Evolutionary conservation across 2,888 invertebrate genomes (phyloP).

Genomic region (Pherbina coryleti): DNA sequence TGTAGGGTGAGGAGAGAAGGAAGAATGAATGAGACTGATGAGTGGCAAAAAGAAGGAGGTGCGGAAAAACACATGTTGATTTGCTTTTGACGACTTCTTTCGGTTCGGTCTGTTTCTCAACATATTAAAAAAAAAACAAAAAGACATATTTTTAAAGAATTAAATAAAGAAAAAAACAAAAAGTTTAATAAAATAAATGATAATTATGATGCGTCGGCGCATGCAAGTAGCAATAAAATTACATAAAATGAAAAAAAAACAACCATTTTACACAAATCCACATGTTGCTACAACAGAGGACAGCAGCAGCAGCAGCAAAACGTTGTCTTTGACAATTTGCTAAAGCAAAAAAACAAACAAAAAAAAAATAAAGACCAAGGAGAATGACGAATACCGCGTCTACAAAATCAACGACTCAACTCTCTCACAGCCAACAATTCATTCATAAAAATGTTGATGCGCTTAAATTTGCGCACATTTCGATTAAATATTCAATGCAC

Average conservation of each 20-base stretch:
- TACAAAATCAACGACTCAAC: background rate
- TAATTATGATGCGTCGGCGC: conserved; percentile 25
- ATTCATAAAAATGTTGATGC: conserved; percentile 36
- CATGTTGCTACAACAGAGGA: conserved; percentile 13
- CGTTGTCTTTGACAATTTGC: background rate
- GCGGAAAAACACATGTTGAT: conserved; percentile 33
- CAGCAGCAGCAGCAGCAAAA: background rate
- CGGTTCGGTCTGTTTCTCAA: background rate
- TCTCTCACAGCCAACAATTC: conserved; percentile 15
- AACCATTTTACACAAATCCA: conserved; percentile 9
- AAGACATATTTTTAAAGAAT: too few relatives aligned
- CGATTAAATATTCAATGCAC: conserved; percentile 35
- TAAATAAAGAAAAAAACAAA: background rate
- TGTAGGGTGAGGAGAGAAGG: background rate
- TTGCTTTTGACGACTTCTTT: conserved; percentile 36
- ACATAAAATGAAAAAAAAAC: background rate
- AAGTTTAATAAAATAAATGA: conserved; percentile 35
- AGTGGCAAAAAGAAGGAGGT: conserved; percentile 15
- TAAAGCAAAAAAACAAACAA: background rate
- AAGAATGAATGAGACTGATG: background rate
- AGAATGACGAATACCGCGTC: background rate
- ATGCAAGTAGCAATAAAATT: background rate
- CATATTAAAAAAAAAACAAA: too few relatives aligned
- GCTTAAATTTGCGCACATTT: conserved; percentile 28
- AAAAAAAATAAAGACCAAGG: background rate